Conservation (phyloP, 1,140 invertebrate genomes). For the Drosophila repletoides region DNA sequence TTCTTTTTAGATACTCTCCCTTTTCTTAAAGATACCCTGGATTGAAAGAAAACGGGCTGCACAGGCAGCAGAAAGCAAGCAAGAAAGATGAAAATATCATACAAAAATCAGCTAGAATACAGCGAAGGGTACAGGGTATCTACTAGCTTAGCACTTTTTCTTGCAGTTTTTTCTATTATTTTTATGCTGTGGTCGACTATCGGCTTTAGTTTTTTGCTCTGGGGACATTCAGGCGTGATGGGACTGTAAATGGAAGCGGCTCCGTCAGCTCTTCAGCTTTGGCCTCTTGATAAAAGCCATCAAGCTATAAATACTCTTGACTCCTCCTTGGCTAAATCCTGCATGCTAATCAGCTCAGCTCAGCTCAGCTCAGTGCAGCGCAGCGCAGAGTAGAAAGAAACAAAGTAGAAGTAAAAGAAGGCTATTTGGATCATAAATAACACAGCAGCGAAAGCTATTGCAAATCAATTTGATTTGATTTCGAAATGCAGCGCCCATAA, state of each 20-base stretch:
- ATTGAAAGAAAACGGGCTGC: too few species aligned
- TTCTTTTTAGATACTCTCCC: background rate
- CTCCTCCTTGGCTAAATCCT: background rate
- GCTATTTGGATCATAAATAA: constrained; percentile 19
- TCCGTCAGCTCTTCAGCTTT: background rate
- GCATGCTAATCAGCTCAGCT: background rate
- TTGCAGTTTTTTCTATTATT: background rate
- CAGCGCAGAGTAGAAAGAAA: background rate
- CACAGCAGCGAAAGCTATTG: constrained; percentile 2
- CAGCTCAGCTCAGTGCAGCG: background rate
- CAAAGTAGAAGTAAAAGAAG: background rate
- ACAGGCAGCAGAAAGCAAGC: too few species aligned
- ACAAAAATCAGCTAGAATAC: too few species aligned
- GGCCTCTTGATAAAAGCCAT: too few species aligned
- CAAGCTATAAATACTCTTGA: constrained; percentile 8
- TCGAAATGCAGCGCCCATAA: constrained; percentile 21
- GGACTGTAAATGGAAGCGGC: constrained; percentile 18
- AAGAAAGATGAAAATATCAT: too few species aligned
- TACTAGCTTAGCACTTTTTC: too few species aligned
- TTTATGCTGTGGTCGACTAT: background rate
- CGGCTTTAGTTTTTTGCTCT: constrained; percentile 23
- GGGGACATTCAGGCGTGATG: constrained; percentile 20
- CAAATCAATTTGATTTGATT: constrained; percentile 38
- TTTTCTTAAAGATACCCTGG: too few species aligned
- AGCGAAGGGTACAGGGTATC: too few species aligned